Evolutionary conservation across 1,140 invertebrate species (phyloP).

Genomic region (Anoplolepis gracilipes): DNA sequence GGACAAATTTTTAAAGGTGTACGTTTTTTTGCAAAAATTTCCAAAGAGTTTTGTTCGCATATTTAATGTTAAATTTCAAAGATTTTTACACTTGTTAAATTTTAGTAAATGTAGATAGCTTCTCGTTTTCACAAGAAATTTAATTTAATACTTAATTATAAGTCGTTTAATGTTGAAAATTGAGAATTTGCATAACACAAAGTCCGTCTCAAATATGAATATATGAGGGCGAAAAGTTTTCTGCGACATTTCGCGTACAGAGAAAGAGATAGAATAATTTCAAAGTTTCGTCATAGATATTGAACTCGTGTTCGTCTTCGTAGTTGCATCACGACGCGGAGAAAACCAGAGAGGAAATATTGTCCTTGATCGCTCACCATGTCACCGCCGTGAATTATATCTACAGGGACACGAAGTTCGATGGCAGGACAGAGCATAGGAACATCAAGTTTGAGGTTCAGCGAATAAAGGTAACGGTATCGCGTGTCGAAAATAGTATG

Average conservation of each 20-base stretch:
- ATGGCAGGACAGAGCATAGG: slow-evolving; percentile 93
- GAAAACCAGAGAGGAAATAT: slow-evolving; percentile 98
- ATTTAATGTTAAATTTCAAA: not conserved
- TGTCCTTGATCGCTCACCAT: slow-evolving; percentile 98
- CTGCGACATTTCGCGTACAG: not conserved
- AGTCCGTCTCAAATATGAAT: not conserved
- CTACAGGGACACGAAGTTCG: slow-evolving; percentile 97
- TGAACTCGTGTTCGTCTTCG: slow-evolving; percentile 61
- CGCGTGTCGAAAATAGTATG: slow-evolving; percentile 10
- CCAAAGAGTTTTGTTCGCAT: not conserved
- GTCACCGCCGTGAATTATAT: slow-evolving; percentile 99
- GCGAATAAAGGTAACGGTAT: slow-evolving; percentile 93
- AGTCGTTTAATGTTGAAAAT: slow-evolving; percentile 17
- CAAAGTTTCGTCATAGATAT: not conserved
- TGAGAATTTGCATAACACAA: not conserved
- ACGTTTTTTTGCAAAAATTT: not conserved
- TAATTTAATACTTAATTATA: slow-evolving; percentile 11
- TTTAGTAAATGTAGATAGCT: not conserved
- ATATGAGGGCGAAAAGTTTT: not conserved
- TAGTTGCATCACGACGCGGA: slow-evolving; percentile 90
- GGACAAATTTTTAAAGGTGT: slow-evolving; percentile 1
- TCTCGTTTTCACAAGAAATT: not conserved
- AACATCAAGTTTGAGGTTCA: slow-evolving; percentile 99
- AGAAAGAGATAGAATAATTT: not conserved
- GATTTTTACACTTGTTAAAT: not conserved